Evolutionary conservation across 1,140 invertebrate species (phyloP).

Genomic region (Glossosoma conforme): DNA sequence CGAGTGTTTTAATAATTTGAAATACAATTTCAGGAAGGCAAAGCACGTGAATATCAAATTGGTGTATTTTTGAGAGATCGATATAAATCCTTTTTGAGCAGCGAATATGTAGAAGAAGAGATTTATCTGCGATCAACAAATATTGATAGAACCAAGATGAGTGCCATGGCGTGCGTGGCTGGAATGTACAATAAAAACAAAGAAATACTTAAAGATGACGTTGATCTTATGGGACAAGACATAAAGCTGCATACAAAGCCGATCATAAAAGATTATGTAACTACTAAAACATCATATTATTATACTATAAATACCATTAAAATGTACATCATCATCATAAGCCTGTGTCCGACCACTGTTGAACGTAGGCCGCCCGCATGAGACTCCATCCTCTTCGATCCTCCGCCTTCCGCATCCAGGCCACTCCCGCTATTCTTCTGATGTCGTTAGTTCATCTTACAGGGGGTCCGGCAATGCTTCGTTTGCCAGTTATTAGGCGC

Average conservation of each 20-base stretch:
- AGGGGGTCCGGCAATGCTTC: no score
- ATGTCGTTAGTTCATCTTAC: no score
- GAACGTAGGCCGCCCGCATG: no score
- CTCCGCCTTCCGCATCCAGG: no score
- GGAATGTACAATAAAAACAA: slow-evolving; percentile 51
- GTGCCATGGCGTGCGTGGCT: slow-evolving; percentile 50
- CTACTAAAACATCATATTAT: slow-evolving; percentile 15
- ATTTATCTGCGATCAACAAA: slow-evolving; percentile 50
- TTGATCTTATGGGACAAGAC: slow-evolving; percentile 51
- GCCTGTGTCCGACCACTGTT: no score
- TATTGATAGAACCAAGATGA: slow-evolving; percentile 56
- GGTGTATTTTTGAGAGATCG: slow-evolving; percentile 40
- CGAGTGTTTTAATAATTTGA: no score
- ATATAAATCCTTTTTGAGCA: slow-evolving; percentile 40
- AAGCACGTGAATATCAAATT: slow-evolving; percentile 40
- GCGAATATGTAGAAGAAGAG: slow-evolving; percentile 43
- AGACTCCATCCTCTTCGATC: no score
- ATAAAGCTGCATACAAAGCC: slow-evolving; percentile 47
- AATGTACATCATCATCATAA: no score
- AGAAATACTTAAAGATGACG: slow-evolving; percentile 44
- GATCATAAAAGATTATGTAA: slow-evolving; percentile 46
- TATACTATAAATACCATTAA: no score
- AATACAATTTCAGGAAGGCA: slow-evolving; percentile 42
- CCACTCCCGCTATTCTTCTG: no score
- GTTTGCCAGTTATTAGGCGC: no score